Conservation (phyloP, 2,113 vertebrate genomes). For the Rhodinocichla rosea region DNA sequence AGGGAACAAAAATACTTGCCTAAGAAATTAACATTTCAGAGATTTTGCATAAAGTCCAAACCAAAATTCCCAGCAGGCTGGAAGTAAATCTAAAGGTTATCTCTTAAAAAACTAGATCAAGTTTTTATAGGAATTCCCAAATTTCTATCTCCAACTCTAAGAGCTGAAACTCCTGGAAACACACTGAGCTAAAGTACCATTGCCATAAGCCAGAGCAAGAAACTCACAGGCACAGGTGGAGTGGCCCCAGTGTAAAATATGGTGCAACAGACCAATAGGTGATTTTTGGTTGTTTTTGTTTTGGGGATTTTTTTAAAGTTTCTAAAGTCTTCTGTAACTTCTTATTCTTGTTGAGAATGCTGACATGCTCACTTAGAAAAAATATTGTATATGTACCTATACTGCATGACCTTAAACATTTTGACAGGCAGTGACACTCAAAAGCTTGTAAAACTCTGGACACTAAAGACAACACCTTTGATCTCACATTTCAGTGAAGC, state of each 20-base stretch:
- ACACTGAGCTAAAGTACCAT: background rate
- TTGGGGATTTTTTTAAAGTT: background rate
- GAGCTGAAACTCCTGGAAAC: background rate
- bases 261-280: background rate
- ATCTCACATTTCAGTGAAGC: background rate
- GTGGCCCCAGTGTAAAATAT: background rate
- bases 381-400: background rate
- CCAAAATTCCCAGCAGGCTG: background rate
- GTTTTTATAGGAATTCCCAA: background rate
- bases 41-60: background rate
- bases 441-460: background rate
- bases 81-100: background rate
- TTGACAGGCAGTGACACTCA: background rate
- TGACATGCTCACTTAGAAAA: background rate
- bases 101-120: background rate
- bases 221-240: background rate
- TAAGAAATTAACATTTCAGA: background rate
- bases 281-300: background rate
- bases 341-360: background rate
- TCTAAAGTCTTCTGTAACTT: background rate
- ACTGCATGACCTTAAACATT: background rate
- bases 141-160: background rate
- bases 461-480: background rate
- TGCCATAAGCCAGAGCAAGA: background rate
- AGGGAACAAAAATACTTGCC: background rate